Percentiles rank a stretch among this genome's conserved stretches.
Conservation (phyloP, 2,113 vertebrate genomes). For the Engraulis encrasicolus region DNA sequence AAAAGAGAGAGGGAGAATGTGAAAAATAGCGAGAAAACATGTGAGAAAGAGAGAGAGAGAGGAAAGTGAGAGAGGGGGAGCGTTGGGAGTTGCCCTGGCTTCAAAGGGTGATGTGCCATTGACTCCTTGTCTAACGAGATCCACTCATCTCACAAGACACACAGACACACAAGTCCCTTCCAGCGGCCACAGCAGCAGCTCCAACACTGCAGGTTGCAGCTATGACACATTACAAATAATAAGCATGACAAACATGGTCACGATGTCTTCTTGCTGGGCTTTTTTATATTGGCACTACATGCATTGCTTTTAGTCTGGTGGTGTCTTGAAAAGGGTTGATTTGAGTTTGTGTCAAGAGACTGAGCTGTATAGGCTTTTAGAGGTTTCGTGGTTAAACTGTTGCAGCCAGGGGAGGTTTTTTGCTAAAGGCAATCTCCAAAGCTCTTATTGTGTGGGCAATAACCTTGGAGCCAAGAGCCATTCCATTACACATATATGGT, state of each 20-base stretch:
- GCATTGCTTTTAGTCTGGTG: neutral
- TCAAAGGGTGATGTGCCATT: neutral
- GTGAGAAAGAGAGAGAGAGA: no score
- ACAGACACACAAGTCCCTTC: neutral
- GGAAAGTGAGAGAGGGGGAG: neutral
- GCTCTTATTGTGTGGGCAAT: neutral
- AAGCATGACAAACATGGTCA: no score
- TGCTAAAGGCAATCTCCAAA: neutral
- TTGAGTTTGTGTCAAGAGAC: neutral
- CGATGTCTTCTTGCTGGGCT: neutral
- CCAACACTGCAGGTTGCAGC: neutral
- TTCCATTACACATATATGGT: neutral
- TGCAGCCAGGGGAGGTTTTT: neutral
- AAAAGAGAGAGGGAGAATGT: no score
- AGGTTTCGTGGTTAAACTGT: conserved; percentile 14
- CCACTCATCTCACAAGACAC: neutral
- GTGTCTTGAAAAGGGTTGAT: neutral
- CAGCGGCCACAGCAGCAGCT: neutral
- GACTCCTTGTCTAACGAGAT: neutral
- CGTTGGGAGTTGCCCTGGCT: neutral
- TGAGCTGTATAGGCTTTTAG: neutral
- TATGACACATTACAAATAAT: neutral
- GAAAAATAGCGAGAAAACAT: no score
- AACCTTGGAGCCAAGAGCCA: neutral
- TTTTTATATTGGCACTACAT: neutral